A percentile compares a stretch with the other conserved stretches of the same genome.
phyloP scores from a whole-genome alignment of 2,797 vertebrate species.

The Micropoecilia bifurca region DNA sequence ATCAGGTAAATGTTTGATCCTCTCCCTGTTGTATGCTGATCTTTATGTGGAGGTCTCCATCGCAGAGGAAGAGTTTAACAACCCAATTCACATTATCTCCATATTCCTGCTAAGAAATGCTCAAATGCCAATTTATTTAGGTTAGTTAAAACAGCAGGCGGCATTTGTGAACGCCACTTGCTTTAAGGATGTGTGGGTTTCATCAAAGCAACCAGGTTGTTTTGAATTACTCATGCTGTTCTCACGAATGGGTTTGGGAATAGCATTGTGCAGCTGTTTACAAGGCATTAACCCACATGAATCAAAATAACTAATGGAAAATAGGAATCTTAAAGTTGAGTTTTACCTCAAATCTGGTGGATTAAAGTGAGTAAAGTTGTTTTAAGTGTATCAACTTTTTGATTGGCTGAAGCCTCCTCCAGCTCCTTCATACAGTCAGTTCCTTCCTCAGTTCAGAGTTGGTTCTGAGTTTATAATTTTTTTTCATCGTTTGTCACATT shows the following conservation, averaged over 20 bases:
- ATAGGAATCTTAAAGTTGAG: background rate
- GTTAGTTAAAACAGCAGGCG: slow-evolving; percentile 1
- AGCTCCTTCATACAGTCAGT: background rate
- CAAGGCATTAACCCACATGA: background rate
- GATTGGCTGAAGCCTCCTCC: background rate
- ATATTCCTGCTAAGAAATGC: background rate
- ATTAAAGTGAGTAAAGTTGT: background rate
- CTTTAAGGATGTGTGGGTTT: background rate
- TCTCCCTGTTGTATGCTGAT: background rate
- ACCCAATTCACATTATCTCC: background rate
- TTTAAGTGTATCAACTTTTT: background rate
- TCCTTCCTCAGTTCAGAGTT: background rate
- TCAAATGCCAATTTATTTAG: background rate
- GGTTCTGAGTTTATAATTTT: background rate
- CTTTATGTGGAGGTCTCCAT: background rate
- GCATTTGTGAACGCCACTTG: background rate
- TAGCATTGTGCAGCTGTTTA: background rate
- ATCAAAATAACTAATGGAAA: background rate
- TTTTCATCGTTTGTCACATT: no score
- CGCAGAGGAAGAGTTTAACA: background rate
- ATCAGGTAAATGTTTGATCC: background rate
- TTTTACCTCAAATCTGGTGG: background rate
- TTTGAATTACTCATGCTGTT: background rate
- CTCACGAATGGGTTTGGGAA: background rate
- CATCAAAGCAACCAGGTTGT: background rate